Percentiles rank a stretch among this genome's conserved stretches.
These are phyloP conservation scores for Ramazzottius varieornatus DNA, from an alignment of 2,888 invertebrate species.

Conservation along the genomic window DNA sequence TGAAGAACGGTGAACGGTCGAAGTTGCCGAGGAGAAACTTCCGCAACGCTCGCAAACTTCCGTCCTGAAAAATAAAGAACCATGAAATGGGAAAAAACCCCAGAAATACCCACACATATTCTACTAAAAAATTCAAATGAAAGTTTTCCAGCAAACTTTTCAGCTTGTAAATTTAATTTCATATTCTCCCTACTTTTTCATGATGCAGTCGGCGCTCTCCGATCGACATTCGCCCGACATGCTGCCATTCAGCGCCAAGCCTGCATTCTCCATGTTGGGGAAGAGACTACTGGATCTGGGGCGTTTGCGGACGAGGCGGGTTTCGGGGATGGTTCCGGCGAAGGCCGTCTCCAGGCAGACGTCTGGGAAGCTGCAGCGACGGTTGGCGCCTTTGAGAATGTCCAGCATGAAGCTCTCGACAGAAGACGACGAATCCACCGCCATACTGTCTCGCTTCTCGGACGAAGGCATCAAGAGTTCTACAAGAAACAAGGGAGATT, in stretches of 20 bases:
- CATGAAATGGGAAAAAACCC: too few species aligned
- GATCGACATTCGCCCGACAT: not conserved
- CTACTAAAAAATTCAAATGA: too few species aligned
- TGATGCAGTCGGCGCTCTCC: not conserved
- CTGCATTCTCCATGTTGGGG: not conserved
- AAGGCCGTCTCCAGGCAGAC: not conserved
- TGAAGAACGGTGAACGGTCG: too few species aligned
- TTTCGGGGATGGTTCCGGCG: not conserved
- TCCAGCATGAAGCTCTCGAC: constrained; percentile 2
- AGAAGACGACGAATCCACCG: not conserved
- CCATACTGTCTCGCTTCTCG: not conserved
- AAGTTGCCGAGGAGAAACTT: too few species aligned
- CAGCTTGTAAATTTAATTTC: not conserved
- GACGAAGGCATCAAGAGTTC: not conserved
- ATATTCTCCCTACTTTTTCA: not conserved
- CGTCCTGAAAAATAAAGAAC: too few species aligned
- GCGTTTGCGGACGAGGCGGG: not conserved
- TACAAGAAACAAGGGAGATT: not conserved
- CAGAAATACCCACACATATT: too few species aligned
- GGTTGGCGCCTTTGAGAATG: not conserved
- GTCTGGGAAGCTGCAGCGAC: not conserved
- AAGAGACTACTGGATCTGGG: not conserved
- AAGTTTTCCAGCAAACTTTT: too few species aligned
- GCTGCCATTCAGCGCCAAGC: not conserved
- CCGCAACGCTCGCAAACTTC: too few species aligned